Percentiles rank a stretch among this genome's conserved stretches.
These are phyloP conservation scores for Conus canariensis DNA, from an alignment of 2,888 invertebrate genomes.

Conservation along the genomic window DNA sequence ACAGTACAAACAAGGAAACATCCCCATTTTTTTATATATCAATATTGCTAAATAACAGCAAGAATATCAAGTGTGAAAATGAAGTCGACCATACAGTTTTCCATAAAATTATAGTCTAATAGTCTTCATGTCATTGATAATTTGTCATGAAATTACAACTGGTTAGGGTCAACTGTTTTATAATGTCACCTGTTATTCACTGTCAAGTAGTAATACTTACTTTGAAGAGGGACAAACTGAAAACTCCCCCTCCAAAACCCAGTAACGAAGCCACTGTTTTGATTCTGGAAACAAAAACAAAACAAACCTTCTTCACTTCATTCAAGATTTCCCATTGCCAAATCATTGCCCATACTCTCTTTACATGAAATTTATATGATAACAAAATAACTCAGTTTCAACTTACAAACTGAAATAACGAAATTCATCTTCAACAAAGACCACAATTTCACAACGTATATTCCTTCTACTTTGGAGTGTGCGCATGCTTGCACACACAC, in stretches of 20 bases:
- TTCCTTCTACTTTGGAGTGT: background rate
- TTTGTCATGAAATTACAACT: too few relatives aligned
- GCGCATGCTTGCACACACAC: too few relatives aligned
- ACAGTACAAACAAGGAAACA: too few relatives aligned
- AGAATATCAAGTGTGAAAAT: too few relatives aligned
- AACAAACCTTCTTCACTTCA: too few relatives aligned
- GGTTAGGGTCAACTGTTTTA: too few relatives aligned
- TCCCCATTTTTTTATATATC: too few relatives aligned
- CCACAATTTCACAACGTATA: background rate
- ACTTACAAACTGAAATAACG: background rate
- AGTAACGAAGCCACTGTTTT: constrained; percentile 25
- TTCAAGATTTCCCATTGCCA: background rate
- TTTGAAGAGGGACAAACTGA: constrained; percentile 37
- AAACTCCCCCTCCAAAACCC: constrained; percentile 40
- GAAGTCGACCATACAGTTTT: too few relatives aligned
- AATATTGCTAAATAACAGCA: too few relatives aligned
- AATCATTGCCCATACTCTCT: background rate
- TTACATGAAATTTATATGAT: background rate
- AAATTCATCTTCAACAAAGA: background rate
- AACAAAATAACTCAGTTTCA: background rate
- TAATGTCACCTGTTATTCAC: background rate
- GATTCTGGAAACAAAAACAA: constrained; percentile 9
- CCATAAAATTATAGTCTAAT: too few relatives aligned
- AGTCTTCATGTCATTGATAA: too few relatives aligned
- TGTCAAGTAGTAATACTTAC: background rate